Percentiles rank a stretch among this genome's conserved stretches.
Conservation (phyloP, 2,888 invertebrate species). For the Meteorus colon region DNA sequence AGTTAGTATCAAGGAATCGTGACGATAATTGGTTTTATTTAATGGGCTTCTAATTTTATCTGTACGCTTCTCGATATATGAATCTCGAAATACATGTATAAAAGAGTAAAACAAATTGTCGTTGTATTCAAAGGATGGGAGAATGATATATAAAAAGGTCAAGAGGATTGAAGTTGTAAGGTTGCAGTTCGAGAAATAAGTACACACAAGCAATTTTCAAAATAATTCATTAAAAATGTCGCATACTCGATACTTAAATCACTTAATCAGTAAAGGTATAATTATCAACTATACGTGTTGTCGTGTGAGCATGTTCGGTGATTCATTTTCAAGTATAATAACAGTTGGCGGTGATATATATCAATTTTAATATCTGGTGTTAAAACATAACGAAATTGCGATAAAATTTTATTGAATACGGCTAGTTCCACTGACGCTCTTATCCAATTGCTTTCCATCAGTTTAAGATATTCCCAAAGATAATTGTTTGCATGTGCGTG, state of each 20-base stretch:
- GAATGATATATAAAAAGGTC: not conserved
- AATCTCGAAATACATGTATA: slow-evolving; percentile 56
- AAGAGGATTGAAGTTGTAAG: not conserved
- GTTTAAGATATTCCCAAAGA: not conserved
- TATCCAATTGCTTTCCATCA: not conserved
- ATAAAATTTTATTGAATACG: slow-evolving; percentile 31
- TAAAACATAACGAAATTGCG: slow-evolving; percentile 18
- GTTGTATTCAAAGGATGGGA: not conserved
- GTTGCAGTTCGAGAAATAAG: slow-evolving; percentile 38
- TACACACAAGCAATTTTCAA: slow-evolving; percentile 62
- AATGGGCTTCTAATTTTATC: slow-evolving; percentile 49
- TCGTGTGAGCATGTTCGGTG: slow-evolving; percentile 67
- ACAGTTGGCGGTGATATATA: slow-evolving; percentile 43
- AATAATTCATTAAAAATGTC: slow-evolving; percentile 72
- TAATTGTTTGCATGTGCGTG: slow-evolving; percentile 33
- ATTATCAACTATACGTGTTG: slow-evolving; percentile 69
- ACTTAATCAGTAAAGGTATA: slow-evolving; percentile 62
- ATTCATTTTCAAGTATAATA: slow-evolving; percentile 47
- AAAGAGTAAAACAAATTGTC: slow-evolving; percentile 40
- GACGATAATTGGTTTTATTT: slow-evolving; percentile 36
- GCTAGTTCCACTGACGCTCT: slow-evolving; percentile 13
- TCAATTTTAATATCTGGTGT: slow-evolving; percentile 1
- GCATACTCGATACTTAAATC: slow-evolving; percentile 67
- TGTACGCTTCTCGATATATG: slow-evolving; percentile 50
- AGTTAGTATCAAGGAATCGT: slow-evolving; percentile 31